Base-by-base conservation (phyloP, 2,113 vertebrate genomes). In the Tylochromis polylepis region DNA sequence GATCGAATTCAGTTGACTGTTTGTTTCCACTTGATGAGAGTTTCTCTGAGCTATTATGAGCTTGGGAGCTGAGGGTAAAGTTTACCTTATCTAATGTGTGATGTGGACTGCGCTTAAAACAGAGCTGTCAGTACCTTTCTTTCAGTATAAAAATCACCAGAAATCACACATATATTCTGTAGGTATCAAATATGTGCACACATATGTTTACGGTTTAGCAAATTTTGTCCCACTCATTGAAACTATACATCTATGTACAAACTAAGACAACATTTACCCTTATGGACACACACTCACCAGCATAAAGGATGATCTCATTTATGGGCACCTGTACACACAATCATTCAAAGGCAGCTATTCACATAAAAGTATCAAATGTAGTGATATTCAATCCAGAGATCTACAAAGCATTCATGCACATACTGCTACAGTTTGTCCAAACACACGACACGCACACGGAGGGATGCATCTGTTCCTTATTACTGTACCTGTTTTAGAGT, bases 391-490 rank as follows among this genome's bases (percentile, higher is more conserved):
- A 57, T 81, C 88, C 92, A 91, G 87, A 81, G 14, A 38, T 85
- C 31, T 38, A 82, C 22, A n/a, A 46, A 60, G 62, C 57, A 36
- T 49, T 87, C 18, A 7, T 51, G 46, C 16, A 77, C 24, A 51
- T 20, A 20, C 70, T 75, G 43, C 70, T 31, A 51, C 70, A 77
- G 70, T 77, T 77, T 77, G 70, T 77, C 27, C 27, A 31, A 77
- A 31, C 70, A 51, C 43, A 77, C 4, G 6, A 77, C 83, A 51
- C 41, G 14, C 29, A 62, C n/a, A 58, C 65, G 14, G 36, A 75
- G 43, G 65, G 67, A 72, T 24, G 46, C 92, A 94, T 92, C 84
- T 95, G 95, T 81, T 91, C 49, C 88, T 89, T 81, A 85, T 94
- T 95, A 91, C 72, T 77, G 72, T 77, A 77, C 65, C 62, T 67